Conservation (phyloP, 2,888 invertebrate genomes). For the Chrysolina haemoptera region DNA sequence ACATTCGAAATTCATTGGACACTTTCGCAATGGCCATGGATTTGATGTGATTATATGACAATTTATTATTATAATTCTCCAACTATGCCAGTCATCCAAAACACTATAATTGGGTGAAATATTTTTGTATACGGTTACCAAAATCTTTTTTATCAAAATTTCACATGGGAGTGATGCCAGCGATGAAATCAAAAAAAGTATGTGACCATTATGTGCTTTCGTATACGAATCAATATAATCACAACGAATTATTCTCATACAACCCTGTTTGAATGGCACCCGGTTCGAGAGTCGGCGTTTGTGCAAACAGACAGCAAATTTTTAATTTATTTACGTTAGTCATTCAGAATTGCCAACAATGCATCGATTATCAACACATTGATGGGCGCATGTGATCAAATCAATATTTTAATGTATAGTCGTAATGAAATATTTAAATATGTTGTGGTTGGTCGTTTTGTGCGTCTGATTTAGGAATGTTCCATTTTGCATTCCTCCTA, state of each 20-base stretch:
- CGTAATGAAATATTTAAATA: conserved; percentile 19
- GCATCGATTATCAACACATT: conserved; percentile 23
- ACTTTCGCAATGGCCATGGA: too few relatives aligned
- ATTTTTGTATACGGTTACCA: too few relatives aligned
- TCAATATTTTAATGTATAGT: conserved; percentile 13
- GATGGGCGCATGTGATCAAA: conserved; percentile 14
- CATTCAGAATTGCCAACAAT: conserved; percentile 21
- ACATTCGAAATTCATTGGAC: too few relatives aligned
- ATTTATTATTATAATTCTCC: too few relatives aligned
- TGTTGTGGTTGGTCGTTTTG: conserved; percentile 9
- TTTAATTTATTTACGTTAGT: conserved; percentile 23
- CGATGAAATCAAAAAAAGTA: too few relatives aligned
- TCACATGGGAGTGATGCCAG: too few relatives aligned
- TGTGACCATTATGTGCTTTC: too few relatives aligned
- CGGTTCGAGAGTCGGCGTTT: background rate
- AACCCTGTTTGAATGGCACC: background rate
- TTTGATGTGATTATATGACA: too few relatives aligned
- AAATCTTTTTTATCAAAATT: too few relatives aligned
- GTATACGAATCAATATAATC: background rate
- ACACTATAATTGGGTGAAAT: too few relatives aligned
- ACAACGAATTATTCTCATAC: background rate
- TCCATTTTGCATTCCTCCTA: conserved; percentile 5
- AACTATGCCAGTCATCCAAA: too few relatives aligned
- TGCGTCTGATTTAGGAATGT: conserved; percentile 11
- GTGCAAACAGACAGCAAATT: conserved; percentile 16